Conservation (phyloP, 2,113 vertebrate genomes). For the Chaetops frenatus region DNA sequence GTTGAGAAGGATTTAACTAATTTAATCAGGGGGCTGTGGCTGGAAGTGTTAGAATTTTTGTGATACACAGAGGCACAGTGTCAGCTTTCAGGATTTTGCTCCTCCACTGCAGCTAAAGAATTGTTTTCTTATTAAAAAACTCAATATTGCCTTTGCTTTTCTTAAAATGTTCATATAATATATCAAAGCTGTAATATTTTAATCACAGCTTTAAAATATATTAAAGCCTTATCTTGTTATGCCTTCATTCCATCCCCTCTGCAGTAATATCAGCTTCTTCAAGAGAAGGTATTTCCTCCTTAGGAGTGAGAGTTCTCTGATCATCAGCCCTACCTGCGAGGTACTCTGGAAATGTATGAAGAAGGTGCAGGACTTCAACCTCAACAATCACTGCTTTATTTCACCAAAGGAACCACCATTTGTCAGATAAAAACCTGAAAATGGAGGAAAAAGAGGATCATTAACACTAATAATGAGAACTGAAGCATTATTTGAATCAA, state of each 20-base stretch:
- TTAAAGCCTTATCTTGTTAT: neutral
- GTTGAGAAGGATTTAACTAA: neutral
- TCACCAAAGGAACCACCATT: neutral
- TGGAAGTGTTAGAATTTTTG: neutral
- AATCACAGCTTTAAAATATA: neutral
- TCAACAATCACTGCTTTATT: neutral
- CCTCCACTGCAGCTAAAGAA: neutral
- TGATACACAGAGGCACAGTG: neutral
- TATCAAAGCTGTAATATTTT: neutral
- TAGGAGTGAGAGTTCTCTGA: neutral
- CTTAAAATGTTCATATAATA: neutral
- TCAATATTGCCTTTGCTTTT: neutral
- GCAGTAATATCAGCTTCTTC: neutral
- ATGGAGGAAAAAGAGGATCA: neutral
- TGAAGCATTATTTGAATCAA: neutral
- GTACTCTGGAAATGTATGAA: neutral
- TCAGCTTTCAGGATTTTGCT: neutral
- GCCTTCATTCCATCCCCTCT: neutral
- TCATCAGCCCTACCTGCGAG: neutral
- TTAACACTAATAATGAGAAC: neutral
- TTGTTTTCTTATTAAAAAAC: neutral
- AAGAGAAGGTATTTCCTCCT: neutral
- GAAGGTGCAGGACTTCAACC: neutral
- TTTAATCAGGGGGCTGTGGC: neutral
- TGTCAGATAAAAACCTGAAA: neutral